Evolutionary conservation across 2,113 vertebrate genomes (phyloP).

Genomic region (Steatornis caripensis): DNA sequence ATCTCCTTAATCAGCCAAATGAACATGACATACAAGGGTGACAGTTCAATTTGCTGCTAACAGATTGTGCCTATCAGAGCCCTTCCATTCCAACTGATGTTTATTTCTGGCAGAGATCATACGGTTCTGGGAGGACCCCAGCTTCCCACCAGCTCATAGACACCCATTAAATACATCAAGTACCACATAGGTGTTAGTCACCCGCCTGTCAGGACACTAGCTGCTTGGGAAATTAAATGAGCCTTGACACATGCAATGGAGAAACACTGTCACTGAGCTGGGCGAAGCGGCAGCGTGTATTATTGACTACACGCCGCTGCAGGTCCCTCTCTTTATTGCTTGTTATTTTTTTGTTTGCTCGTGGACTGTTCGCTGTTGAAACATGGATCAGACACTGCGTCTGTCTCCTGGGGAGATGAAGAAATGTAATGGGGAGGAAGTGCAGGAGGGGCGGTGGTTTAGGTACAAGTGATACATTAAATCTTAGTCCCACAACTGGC

Average conservation of each 20-base stretch:
- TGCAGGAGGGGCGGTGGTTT: neutral
- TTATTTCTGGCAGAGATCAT: conserved; percentile 84
- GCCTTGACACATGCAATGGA: neutral
- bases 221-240: conserved; percentile 41
- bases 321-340: neutral
- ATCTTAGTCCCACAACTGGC: neutral
- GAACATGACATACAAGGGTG: conserved; percentile 87
- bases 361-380: neutral
- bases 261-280: neutral
- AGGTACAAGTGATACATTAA: rapidly evolving
- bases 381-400: neutral
- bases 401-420: neutral
- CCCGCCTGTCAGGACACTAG: conserved; percentile 71
- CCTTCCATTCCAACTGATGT: conserved; percentile 73
- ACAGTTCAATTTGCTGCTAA: conserved; percentile 98
- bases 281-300: neutral
- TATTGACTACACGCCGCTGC: neutral
- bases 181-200: conserved; percentile 36
- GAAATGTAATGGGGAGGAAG: neutral
- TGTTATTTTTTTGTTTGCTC: neutral
- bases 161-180: conserved; percentile 78
- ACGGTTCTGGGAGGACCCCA: conserved; percentile 64
- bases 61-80: conserved; percentile 87
- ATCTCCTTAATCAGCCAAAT: conserved; percentile 90
- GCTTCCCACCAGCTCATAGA: conserved; percentile 63